Base-by-base conservation (phyloP, 2,113 vertebrate species). In the Rhegmatorhina hoffmannsi region DNA sequence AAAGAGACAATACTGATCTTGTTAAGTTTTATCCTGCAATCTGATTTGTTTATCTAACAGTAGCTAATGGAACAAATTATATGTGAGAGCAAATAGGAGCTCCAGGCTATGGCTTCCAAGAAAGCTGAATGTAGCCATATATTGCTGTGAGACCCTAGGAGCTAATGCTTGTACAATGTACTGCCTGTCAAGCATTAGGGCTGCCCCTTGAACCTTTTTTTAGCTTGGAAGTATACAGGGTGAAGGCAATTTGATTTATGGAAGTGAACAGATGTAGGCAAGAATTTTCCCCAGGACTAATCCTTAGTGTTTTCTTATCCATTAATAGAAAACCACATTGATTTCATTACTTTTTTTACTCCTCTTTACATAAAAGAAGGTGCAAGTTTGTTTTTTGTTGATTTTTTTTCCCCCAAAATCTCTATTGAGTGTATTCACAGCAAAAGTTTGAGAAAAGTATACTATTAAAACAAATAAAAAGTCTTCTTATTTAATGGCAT, bases 401-500 rank as follows among this genome's bases (percentile, higher is more conserved):
- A 23, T 1, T 11, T 33, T 11, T 38, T 10, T 2, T 4, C 0
- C 29, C 8, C 2, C 0, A 46, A 50, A 81, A 53, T 46, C 9
- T 63, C 26, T 34, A 9, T 50, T 43, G 8, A 74, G 28, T 4
- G 3, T 34, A 43, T 46, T 67, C 12, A 58, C 20, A 84, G 23
- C 7, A 49, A 25, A 69, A 36, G 1, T 31, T 55, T 50, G 46
- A 94, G 13, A 74, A 86, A 89, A 74, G 9, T 9, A 7, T 12
- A 36, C 8, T 56, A 56, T 38, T 59, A 67, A 78, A 83, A 31
- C 7, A 72, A 68, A 69, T 58, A 46, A 72, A 88, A 5, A 50
- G 3, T n/a, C 2, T 70, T 83, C 16, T 64, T 53, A 46, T 40
- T 81, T 78, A 94, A 55, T 19, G 10, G 3, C 9, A 78, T 23